phyloP scores from a whole-genome alignment of 2,888 invertebrate genomes.

The Tetrapedia diversipes region DNA sequence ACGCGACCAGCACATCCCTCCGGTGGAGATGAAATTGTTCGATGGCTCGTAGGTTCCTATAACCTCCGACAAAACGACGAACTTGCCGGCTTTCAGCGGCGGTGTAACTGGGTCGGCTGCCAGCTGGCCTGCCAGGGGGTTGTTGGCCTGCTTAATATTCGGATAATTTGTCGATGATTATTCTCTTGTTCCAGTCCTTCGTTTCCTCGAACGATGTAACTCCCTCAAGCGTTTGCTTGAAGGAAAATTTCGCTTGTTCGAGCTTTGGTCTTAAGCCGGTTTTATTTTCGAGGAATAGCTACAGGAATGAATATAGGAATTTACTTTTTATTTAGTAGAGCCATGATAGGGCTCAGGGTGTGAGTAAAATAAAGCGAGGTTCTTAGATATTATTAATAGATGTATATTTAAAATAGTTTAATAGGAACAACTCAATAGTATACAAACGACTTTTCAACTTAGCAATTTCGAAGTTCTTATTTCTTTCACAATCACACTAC shows the following conservation, averaged over 20 bases:
- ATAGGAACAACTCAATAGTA: too few relatives aligned
- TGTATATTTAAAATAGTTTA: too few relatives aligned
- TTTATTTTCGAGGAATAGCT: not conserved
- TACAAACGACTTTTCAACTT: too few relatives aligned
- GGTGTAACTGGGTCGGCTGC: constrained; percentile 48
- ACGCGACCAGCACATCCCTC: constrained; percentile 46
- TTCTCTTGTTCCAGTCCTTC: not conserved
- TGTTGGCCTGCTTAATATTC: constrained; percentile 51
- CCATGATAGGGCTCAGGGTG: too few relatives aligned
- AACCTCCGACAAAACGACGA: constrained; percentile 53
- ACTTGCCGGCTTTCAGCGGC: constrained; percentile 42
- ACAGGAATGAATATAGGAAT: too few relatives aligned
- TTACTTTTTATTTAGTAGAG: too few relatives aligned
- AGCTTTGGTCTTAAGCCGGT: not conserved
- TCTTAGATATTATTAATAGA: too few relatives aligned
- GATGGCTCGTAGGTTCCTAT: constrained; percentile 41
- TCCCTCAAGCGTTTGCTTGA: constrained; percentile 6
- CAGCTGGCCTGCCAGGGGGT: constrained; percentile 27
- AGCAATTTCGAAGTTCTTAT: too few relatives aligned
- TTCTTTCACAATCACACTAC: too few relatives aligned
- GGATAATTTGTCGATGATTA: constrained; percentile 51
- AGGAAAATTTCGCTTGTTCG: not conserved
- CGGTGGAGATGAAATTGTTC: constrained; percentile 71
- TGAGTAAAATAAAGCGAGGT: too few relatives aligned
- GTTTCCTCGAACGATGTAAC: not conserved